Percentiles rank a stretch among this genome's conserved stretches.
These are phyloP conservation scores for Catamblyrhynchus diadema DNA, from an alignment of 2,797 vertebrate genomes.

Conservation along the genomic window DNA sequence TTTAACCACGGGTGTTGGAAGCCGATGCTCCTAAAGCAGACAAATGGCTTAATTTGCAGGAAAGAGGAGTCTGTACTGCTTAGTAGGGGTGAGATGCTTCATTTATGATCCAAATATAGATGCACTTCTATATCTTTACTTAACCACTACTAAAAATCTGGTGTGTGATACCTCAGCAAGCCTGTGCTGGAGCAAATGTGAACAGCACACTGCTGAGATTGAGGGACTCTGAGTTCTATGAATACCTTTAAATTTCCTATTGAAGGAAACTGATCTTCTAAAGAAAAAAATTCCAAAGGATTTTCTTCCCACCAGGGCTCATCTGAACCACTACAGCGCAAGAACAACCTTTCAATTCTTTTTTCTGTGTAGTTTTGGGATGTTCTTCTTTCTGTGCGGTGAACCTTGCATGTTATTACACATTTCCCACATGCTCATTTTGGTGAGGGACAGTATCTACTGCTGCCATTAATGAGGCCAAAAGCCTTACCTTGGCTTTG, in stretches of 20 bases:
- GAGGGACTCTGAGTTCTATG: not conserved
- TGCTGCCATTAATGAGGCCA: not conserved
- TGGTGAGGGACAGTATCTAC: not conserved
- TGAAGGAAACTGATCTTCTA: not conserved
- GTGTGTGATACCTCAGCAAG: not conserved
- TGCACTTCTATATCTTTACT: not conserved
- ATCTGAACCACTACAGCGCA: not conserved
- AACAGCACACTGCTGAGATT: not conserved
- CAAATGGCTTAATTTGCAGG: not conserved
- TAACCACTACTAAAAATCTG: not conserved
- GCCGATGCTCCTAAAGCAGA: not conserved
- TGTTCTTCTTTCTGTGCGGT: not conserved
- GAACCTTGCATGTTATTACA: not conserved
- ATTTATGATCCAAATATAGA: conserved; percentile 26
- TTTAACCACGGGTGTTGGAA: not conserved
- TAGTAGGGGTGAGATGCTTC: not conserved
- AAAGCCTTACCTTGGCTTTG: not conserved
- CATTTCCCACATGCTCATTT: not conserved
- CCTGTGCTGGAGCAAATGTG: not conserved
- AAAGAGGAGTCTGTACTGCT: not conserved
- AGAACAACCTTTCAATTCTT: not conserved
- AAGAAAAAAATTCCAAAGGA: not conserved
- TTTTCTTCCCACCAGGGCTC: not conserved
- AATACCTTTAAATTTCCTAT: not conserved
- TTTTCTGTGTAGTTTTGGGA: not conserved